Percentiles rank a stretch among this genome's conserved stretches.
Conservation (phyloP, 2,888 invertebrate genomes). For the Pantelozetes paolii region DNA sequence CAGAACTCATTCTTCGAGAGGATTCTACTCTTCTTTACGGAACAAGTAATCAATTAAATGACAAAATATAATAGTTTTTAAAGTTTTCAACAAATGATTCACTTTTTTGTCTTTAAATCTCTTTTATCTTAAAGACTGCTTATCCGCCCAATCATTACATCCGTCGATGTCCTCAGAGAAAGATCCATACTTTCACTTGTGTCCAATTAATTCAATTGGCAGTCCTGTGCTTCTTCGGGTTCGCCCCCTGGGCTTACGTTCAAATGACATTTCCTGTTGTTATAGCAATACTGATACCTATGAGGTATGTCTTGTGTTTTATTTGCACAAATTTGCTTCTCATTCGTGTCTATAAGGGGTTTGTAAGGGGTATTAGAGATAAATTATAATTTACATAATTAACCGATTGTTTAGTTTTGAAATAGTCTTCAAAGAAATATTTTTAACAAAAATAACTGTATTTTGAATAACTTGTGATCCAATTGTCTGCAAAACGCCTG, state of each 20-base stretch:
- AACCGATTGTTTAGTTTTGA: too few relatives aligned
- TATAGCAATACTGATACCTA: slow-evolving; percentile 53
- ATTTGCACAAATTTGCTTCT: too few relatives aligned
- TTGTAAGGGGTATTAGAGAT: too few relatives aligned
- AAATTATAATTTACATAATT: too few relatives aligned
- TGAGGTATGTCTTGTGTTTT: slow-evolving; percentile 50
- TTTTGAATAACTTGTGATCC: too few relatives aligned
- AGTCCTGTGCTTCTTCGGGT: slow-evolving; percentile 54
- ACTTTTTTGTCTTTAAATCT: slow-evolving; percentile 14
- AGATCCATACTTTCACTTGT: slow-evolving; percentile 55
- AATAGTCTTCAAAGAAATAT: too few relatives aligned
- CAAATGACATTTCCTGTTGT: slow-evolving; percentile 61
- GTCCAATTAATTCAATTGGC: slow-evolving; percentile 54
- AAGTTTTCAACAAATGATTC: too few relatives aligned
- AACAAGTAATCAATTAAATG: slow-evolving; percentile 52
- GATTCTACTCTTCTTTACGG: slow-evolving; percentile 56
- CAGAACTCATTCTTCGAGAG: slow-evolving; percentile 58
- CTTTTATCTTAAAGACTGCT: slow-evolving; percentile 47
- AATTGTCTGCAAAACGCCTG: too few relatives aligned
- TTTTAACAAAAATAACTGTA: too few relatives aligned
- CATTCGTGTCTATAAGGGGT: too few relatives aligned
- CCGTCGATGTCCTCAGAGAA: slow-evolving; percentile 55
- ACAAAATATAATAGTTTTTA: too few relatives aligned
- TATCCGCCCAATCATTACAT: slow-evolving; percentile 57
- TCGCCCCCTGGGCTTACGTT: slow-evolving; percentile 55